Evolutionary conservation across 2,113 vertebrate species (phyloP).

Genomic region (Sorex fumeus): DNA sequence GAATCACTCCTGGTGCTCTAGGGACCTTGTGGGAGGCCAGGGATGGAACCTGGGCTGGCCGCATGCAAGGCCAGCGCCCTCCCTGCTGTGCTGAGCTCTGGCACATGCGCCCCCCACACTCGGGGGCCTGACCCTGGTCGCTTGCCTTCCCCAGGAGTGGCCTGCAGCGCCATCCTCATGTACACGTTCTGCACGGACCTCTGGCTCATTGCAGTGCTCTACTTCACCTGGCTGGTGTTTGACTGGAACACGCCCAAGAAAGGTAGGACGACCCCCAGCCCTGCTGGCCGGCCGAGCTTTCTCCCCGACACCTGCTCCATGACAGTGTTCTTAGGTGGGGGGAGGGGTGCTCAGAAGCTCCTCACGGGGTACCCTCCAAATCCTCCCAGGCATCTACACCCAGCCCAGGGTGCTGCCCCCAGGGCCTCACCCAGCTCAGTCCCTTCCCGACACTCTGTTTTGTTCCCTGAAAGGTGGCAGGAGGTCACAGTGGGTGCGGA

Average conservation of each 20-base stretch:
- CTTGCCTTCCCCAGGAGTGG: constrained; percentile 87
- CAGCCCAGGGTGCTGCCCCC: not conserved
- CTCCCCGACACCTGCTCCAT: not conserved
- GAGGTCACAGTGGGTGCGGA: constrained; percentile 97
- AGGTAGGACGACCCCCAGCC: constrained; percentile 87
- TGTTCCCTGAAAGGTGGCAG: constrained; percentile 92
- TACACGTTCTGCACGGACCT: constrained; percentile 97
- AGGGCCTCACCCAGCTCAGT: not conserved
- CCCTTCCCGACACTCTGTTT: constrained; percentile 45
- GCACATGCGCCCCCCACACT: no score
- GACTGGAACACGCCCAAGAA: constrained; percentile 99
- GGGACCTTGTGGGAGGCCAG: no score
- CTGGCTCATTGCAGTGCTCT: constrained; percentile 94
- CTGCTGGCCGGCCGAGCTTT: not conserved
- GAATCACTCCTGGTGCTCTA: no score
- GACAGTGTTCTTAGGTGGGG: no score
- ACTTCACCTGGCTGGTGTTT: constrained; percentile 96
- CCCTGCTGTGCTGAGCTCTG: no score
- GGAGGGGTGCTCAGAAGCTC: not conserved
- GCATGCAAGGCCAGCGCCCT: no score
- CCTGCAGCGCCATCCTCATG: constrained; percentile 92
- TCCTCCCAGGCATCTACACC: not conserved
- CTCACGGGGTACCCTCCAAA: not conserved
- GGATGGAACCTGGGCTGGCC: no score
- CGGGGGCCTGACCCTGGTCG: not conserved